These are phyloP conservation scores for Murina feae DNA, from an alignment of 2,113 vertebrate species.

Conservation along the genomic window DNA sequence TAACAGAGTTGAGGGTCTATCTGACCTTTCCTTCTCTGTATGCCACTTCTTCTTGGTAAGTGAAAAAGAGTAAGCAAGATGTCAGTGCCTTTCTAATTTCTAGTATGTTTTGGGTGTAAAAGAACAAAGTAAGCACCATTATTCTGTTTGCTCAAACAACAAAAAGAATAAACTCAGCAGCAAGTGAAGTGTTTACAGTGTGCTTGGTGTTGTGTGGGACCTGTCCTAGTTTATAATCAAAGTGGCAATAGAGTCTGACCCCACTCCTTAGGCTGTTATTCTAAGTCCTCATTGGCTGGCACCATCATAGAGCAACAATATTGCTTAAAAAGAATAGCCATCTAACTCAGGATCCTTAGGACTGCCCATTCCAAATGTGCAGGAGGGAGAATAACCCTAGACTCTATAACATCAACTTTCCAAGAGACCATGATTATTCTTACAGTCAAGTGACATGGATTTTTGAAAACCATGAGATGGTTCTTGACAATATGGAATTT, in stretches of 20 bases:
- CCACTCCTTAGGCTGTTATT: not conserved
- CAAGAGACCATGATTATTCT: not conserved
- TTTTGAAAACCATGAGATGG: not conserved
- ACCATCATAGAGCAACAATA: not conserved
- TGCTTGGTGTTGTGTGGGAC: not conserved
- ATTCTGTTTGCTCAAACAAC: not conserved
- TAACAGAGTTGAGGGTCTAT: not conserved
- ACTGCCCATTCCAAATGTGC: not conserved
- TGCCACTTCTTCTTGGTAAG: not conserved
- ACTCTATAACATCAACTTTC: not conserved
- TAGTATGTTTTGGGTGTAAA: not conserved
- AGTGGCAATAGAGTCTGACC: not conserved
- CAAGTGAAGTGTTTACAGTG: not conserved
- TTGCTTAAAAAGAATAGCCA: not conserved
- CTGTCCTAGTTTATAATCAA: not conserved
- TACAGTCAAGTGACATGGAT: not conserved
- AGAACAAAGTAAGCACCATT: not conserved
- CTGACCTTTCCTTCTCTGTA: not conserved
- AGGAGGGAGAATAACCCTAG: not conserved
- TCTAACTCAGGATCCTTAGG: not conserved
- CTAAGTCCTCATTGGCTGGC: not conserved
- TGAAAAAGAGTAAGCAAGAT: not conserved
- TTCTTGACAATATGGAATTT: conserved; percentile 11
- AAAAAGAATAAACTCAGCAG: not conserved
- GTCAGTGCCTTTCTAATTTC: not conserved